Conservation (phyloP, 2,888 invertebrate genomes). For the Hydriomena furcata region DNA sequence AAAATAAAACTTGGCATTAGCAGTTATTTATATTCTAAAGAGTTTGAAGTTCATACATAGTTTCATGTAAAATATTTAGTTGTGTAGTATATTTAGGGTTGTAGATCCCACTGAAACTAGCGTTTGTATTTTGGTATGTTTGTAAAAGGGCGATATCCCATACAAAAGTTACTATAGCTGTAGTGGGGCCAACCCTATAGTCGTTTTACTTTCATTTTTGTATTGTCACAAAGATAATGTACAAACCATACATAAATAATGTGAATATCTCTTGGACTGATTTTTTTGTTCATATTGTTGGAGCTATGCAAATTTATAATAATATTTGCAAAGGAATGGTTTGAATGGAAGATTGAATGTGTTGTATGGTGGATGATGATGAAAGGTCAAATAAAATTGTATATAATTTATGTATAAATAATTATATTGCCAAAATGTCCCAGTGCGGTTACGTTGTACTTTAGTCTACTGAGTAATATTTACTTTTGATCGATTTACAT, state of each 20-base stretch:
- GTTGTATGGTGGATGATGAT: conserved; percentile 2
- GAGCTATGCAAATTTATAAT: too few species aligned
- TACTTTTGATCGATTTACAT: not conserved
- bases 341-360: conserved; percentile 4
- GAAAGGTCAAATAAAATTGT: conserved; percentile 1
- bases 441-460: not conserved
- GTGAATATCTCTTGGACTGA: conserved; percentile 6
- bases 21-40: too few species aligned
- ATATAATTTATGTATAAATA: conserved; percentile 15
- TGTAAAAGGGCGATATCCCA: too few species aligned
- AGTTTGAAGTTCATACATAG: too few species aligned
- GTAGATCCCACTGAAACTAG: too few species aligned
- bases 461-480: not conserved
- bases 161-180: too few species aligned
- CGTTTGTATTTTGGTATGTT: too few species aligned
- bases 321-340: not conserved
- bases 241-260: conserved; percentile 14
- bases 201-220: conserved; percentile 3
- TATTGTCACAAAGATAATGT: conserved; percentile 2
- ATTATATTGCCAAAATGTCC: conserved; percentile 1
- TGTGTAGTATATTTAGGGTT: too few species aligned
- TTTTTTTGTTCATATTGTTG: conserved; percentile 1
- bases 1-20: too few species aligned
- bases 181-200: too few species aligned
- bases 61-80: too few species aligned